These are phyloP conservation scores for Drosophila varians DNA, from an alignment of 1,140 invertebrate genomes.

Conservation along the genomic window DNA sequence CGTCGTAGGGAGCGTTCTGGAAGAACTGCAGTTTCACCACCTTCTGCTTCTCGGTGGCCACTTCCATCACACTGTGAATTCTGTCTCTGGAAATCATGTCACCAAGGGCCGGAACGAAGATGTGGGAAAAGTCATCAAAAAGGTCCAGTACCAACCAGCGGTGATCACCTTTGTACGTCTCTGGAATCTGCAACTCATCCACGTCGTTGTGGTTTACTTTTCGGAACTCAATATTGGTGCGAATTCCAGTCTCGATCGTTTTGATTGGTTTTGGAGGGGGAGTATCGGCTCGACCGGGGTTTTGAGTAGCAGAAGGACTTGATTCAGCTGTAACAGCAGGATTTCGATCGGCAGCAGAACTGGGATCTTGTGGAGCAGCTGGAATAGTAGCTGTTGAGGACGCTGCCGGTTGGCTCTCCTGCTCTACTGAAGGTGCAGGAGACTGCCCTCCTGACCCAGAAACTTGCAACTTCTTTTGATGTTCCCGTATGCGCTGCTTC, in stretches of 20 bases:
- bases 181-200: slow-evolving; percentile 59
- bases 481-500: slow-evolving; percentile 67
- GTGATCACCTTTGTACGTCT: slow-evolving; percentile 48
- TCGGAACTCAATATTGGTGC: slow-evolving; percentile 70
- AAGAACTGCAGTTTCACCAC: slow-evolving; percentile 73
- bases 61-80: slow-evolving; percentile 65
- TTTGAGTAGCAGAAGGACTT: background rate
- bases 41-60: slow-evolving; percentile 57
- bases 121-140: slow-evolving; percentile 78
- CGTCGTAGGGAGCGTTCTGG: slow-evolving; percentile 65
- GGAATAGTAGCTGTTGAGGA: background rate
- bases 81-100: slow-evolving; percentile 71
- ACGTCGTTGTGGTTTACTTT: slow-evolving; percentile 60
- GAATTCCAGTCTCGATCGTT: slow-evolving; percentile 24
- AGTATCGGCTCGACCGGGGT: background rate
- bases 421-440: no score
- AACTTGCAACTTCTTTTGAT: slow-evolving; percentile 28
- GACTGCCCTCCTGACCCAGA: background rate
- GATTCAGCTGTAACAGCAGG: background rate
- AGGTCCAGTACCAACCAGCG: slow-evolving; percentile 77
- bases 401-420: background rate
- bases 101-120: slow-evolving; percentile 70
- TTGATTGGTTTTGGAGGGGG: background rate
- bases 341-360: background rate
- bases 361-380: background rate